A percentile compares a stretch with the other conserved stretches of the same genome.
These are phyloP conservation scores for Phalangium opilio DNA, from an alignment of 2,888 invertebrate genomes.

Conservation along the genomic window DNA sequence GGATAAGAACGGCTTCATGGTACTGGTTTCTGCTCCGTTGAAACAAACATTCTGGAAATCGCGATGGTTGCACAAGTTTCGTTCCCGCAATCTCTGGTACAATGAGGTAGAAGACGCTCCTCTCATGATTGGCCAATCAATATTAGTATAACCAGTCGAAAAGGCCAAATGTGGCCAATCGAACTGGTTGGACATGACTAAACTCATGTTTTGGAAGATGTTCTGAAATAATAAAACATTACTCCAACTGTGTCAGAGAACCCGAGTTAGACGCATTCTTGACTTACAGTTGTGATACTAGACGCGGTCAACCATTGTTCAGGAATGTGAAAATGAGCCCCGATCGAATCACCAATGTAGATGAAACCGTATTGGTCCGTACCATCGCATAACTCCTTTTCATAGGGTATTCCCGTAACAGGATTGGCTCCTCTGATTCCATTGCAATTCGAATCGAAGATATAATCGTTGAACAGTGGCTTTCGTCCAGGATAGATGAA, in stretches of 20 bases:
- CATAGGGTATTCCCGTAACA: slow-evolving; percentile 25
- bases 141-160: slow-evolving; percentile 29
- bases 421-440: slow-evolving; percentile 31
- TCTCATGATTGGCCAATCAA: no score
- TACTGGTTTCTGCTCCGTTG: slow-evolving; percentile 28
- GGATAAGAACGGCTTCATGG: slow-evolving; percentile 1
- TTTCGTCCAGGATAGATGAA: slow-evolving; percentile 14
- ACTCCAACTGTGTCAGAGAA: background rate
- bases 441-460: slow-evolving; percentile 30
- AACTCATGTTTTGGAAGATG: slow-evolving; percentile 29
- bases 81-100: slow-evolving; percentile 29
- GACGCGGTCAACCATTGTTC: slow-evolving; percentile 33
- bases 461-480: slow-evolving; percentile 4
- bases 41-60: slow-evolving; percentile 38
- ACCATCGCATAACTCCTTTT: slow-evolving; percentile 28
- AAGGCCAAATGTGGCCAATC: slow-evolving; percentile 39
- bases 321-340: slow-evolving; percentile 39
- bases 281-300: slow-evolving; percentile 25
- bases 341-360: slow-evolving; percentile 35
- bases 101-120: slow-evolving; percentile 22
- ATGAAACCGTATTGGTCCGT: slow-evolving; percentile 28
- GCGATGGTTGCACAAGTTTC: slow-evolving; percentile 37
- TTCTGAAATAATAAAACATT: slow-evolving; percentile 22
- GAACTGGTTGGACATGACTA: slow-evolving; percentile 35
- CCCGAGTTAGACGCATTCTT: background rate